Evolutionary conservation across 2,113 vertebrate genomes (phyloP), one percentile per base, ranked within the genome.

Genomic region (Cinclus mexicanus): DNA sequence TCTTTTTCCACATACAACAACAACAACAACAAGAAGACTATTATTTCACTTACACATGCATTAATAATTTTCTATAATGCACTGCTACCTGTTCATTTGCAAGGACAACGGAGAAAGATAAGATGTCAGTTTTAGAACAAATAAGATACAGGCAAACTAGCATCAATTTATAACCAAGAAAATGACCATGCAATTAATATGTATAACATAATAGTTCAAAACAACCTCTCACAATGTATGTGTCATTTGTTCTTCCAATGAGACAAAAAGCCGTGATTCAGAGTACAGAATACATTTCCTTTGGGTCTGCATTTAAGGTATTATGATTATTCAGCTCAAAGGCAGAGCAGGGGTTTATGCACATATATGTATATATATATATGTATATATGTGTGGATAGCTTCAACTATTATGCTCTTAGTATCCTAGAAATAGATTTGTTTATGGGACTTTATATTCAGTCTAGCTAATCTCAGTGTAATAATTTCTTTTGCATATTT

Each of bases 241-340:
- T 88, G n/a, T 47, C 26, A 94, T 93, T 93, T 94, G 61, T 94
- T 87, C 60, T 50, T 84, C 39, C 93, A 96, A 89, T 89, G 53
- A 92, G 33, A 47, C 42, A 84, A 94, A 96, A 83, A 76, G 7
- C 42, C 86, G 46, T 70, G 35, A 31, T 84, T 90, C 59, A 71
- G 46, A 59, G 46, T 76, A 76, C 35, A 57, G 46, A 14, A 76
- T 35, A 63, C 25, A 18, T 92, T 89, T 82, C 22, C 12, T 93
- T 82, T 63, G 25, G 18, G 37, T 72, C 35, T 89, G 22, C 71
- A 41, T 93, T 90, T 86, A 79, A 95, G 57, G 37, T 35, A 77
- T 77, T 76, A 76, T 67, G 24, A 12, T 74, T 29, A 29, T 57
- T 85, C 47, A 83, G 29, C 71, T 21, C 44, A 87, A 75, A 55